Conservation (phyloP, 1,140 invertebrate species). For the Drosophila kurseongensis region DNA sequence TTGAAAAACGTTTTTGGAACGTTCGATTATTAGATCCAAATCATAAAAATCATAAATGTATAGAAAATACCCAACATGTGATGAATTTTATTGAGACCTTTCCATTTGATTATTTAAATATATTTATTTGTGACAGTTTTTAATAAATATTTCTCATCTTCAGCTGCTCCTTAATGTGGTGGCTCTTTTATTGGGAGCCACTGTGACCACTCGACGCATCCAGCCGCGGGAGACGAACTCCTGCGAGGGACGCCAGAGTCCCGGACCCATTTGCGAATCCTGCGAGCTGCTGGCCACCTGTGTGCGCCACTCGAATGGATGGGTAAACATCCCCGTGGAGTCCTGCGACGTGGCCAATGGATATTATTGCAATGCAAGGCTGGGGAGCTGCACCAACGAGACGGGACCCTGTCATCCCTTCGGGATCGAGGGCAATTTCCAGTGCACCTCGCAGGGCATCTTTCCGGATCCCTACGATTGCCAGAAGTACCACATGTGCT, state of each 20-base stretch:
- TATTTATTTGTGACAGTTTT: not conserved
- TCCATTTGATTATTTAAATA: no score
- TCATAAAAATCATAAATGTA: no score
- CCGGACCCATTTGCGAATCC: constrained; percentile 80
- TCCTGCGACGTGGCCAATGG: constrained; percentile 78
- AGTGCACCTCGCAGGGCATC: constrained; percentile 82
- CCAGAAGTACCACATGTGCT: constrained; percentile 84
- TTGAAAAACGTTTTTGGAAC: no score
- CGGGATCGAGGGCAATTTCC: constrained; percentile 77
- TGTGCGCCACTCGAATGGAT: constrained; percentile 74
- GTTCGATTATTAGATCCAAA: no score
- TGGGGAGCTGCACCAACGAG: constrained; percentile 70
- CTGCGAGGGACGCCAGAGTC: constrained; percentile 67
- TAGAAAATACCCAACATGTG: no score
- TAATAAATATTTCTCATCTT: not conserved
- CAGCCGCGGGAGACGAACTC: constrained; percentile 70
- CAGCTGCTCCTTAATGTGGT: constrained; percentile 52
- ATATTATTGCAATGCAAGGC: constrained; percentile 73
- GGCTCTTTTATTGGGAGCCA: constrained; percentile 22
- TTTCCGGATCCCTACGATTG: constrained; percentile 84
- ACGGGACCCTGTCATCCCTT: constrained; percentile 82
- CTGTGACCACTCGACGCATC: constrained; percentile 52
- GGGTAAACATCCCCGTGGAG: constrained; percentile 81
- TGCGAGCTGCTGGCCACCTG: constrained; percentile 79
- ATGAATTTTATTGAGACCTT: no score